Evolutionary conservation across 2,113 vertebrate species (phyloP).

Genomic region (Grantiella picta): DNA sequence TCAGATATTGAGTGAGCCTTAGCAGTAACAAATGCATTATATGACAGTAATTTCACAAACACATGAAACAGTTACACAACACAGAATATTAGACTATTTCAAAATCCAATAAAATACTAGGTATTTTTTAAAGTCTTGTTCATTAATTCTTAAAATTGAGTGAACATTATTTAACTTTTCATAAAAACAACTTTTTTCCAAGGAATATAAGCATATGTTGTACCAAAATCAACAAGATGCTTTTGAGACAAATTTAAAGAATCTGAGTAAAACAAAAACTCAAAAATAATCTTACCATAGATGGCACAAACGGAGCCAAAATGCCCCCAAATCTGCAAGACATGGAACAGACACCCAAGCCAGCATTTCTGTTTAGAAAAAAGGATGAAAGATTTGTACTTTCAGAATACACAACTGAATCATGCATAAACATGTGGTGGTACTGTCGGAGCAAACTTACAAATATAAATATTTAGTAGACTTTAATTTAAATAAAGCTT

Average conservation of each 20-base stretch:
- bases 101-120: neutral
- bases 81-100: neutral
- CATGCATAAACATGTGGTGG: neutral
- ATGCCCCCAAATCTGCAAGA: slow-evolving; percentile 86
- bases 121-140: neutral
- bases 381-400: neutral
- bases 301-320: slow-evolving; percentile 84
- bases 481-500: neutral
- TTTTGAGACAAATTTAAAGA: neutral
- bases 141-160: neutral
- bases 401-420: neutral
- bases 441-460: neutral
- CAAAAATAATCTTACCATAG: slow-evolving; percentile 72
- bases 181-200: neutral
- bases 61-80: neutral
- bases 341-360: slow-evolving; percentile 88
- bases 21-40: neutral
- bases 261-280: neutral
- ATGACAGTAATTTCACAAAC: neutral
- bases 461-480: neutral
- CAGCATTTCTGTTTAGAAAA: slow-evolving; percentile 80
- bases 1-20: neutral
- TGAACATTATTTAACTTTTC: neutral
- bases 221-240: neutral
- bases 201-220: fast-evolving